Conservation (phyloP, 1,140 invertebrate genomes). For the Pteromalus puparum region DNA sequence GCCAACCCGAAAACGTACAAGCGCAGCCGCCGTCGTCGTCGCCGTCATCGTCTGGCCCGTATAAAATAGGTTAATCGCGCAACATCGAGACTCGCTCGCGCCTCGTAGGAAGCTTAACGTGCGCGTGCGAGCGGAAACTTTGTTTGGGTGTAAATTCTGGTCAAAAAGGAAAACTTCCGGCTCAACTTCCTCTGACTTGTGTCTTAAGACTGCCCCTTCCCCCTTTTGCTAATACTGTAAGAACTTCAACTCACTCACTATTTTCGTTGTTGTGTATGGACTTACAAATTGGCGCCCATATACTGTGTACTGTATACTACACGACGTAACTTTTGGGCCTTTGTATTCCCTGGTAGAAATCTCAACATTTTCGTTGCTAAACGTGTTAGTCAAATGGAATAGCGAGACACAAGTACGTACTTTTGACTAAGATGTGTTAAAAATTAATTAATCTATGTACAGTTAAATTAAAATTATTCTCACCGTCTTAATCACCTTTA, state of each 20-base stretch:
- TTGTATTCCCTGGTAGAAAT: too few relatives aligned
- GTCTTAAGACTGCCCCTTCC: background rate
- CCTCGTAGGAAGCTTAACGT: constrained; percentile 10
- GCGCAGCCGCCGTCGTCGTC: background rate
- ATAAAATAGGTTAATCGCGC: constrained; percentile 50
- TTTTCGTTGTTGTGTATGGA: background rate
- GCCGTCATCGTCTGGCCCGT: constrained; percentile 22
- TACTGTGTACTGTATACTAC: too few relatives aligned
- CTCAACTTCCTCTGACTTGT: constrained; percentile 20
- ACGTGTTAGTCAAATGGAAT: too few relatives aligned
- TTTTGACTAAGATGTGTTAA: too few relatives aligned
- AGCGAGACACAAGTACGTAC: too few relatives aligned
- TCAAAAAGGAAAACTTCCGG: constrained; percentile 38
- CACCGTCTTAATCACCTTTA: too few relatives aligned
- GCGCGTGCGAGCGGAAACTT: constrained; percentile 27
- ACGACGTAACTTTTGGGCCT: too few relatives aligned
- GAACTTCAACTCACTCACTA: background rate
- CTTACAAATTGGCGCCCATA: too few relatives aligned
- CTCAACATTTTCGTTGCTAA: too few relatives aligned
- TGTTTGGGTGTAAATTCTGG: constrained; percentile 38
- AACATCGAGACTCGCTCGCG: constrained; percentile 20
- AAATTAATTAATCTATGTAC: too few relatives aligned
- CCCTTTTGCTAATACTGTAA: background rate
- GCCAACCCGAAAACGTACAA: constrained; percentile 41
- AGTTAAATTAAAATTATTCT: too few relatives aligned